phyloP scores from a whole-genome alignment of 2,888 invertebrate species.

The Phymatocera aterrima region DNA sequence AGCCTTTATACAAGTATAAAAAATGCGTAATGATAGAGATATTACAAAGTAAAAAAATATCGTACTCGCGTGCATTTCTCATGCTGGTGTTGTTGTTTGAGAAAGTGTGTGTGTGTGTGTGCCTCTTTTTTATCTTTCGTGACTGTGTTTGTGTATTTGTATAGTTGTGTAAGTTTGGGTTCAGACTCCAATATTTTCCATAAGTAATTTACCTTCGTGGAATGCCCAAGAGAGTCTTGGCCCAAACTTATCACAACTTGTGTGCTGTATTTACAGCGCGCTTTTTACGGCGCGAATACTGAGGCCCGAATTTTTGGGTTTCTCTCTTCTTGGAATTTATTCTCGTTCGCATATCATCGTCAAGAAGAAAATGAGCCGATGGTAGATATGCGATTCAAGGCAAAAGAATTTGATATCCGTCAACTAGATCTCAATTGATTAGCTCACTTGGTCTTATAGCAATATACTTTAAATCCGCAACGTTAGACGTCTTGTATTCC shows the following conservation, averaged over 20 bases:
- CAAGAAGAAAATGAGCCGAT: slow-evolving; percentile 21
- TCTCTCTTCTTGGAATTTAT: slow-evolving; percentile 15
- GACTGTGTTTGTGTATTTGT: slow-evolving; percentile 49
- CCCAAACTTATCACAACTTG: slow-evolving; percentile 17
- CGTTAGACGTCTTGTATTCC: neutral
- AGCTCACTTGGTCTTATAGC: neutral
- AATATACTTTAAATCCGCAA: neutral
- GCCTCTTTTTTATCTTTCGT: slow-evolving; percentile 47
- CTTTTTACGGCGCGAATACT: slow-evolving; percentile 36
- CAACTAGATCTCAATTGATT: slow-evolving; percentile 6
- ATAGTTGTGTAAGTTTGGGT: neutral
- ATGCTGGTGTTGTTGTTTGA: slow-evolving; percentile 54
- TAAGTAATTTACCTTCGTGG: slow-evolving; percentile 17
- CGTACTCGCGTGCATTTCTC: slow-evolving; percentile 55
- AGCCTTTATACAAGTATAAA: slow-evolving; percentile 75
- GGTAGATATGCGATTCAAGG: neutral
- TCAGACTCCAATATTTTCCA: slow-evolving; percentile 31
- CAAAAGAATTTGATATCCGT: slow-evolving; percentile 1
- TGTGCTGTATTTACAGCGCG: slow-evolving; percentile 44
- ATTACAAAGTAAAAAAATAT: slow-evolving; percentile 68
- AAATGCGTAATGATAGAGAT: slow-evolving; percentile 67
- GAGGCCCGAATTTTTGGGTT: slow-evolving; percentile 6
- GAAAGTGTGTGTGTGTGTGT: slow-evolving; percentile 53
- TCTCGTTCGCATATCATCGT: neutral
- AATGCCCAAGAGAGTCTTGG: slow-evolving; percentile 38